Evolutionary conservation across 2,797 vertebrate species (phyloP).

Genomic region (Mormyrus proboscirostris): DNA sequence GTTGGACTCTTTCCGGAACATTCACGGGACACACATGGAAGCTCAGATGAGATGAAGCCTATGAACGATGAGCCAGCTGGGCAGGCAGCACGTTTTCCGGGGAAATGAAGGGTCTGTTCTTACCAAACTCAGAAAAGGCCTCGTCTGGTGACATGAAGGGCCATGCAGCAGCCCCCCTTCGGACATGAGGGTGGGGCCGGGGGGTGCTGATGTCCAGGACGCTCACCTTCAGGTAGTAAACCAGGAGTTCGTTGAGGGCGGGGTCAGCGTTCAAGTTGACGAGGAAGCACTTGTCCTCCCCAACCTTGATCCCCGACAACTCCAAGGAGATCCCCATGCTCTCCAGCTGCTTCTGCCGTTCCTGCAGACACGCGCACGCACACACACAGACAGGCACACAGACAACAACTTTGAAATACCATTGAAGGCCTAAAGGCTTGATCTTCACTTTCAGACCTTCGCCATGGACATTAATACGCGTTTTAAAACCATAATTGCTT

Average conservation of each 20-base stretch:
- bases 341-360: constrained; percentile 89
- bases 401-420: neutral
- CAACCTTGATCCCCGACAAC: constrained; percentile 94
- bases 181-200: neutral
- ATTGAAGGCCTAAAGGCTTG: neutral
- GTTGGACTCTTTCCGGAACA: neutral
- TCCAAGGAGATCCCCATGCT: constrained; percentile 98
- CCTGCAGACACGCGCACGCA: constrained; percentile 55
- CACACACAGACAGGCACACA: neutral
- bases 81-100: neutral
- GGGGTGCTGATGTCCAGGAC: neutral
- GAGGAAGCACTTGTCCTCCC: constrained; percentile 93
- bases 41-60: neutral
- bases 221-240: constrained; percentile 95
- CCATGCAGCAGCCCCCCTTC: neutral
- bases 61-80: neutral
- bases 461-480: neutral
- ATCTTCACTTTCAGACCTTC: neutral
- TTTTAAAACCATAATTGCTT: neutral
- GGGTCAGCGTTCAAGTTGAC: constrained; percentile 97
- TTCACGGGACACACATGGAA: neutral
- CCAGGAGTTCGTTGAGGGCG: constrained; percentile 91
- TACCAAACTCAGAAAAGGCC: neutral
- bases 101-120: neutral
- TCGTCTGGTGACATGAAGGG: neutral